Percentiles rank a stretch among this genome's conserved stretches.
Conservation (phyloP, 2,888 invertebrate genomes). For the Zonitis immaculata region DNA sequence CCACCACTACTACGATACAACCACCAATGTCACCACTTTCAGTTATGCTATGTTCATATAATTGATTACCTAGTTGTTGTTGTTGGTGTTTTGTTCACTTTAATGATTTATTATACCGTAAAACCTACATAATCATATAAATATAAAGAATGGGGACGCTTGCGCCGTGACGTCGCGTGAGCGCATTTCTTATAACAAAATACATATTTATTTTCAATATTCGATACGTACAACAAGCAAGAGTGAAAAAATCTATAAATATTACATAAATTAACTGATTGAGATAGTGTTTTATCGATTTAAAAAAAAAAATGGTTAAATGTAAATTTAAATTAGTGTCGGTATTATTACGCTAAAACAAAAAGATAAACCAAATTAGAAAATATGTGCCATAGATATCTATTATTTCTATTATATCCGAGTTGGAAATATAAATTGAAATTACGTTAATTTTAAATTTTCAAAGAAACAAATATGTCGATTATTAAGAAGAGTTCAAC, state of each 20-base stretch:
- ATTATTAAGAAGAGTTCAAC: constrained; percentile 45
- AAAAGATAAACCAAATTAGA: background rate
- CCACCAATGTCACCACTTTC: no score
- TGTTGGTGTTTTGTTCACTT: background rate
- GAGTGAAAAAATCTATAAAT: background rate
- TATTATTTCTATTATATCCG: constrained; percentile 32
- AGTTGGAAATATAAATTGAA: constrained; percentile 43
- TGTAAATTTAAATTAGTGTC: background rate
- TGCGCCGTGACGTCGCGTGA: background rate
- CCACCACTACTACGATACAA: no score
- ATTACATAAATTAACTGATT: no score
- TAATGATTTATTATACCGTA: background rate
- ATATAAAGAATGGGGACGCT: background rate
- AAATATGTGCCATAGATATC: constrained; percentile 36
- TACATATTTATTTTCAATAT: background rate
- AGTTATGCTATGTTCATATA: no score
- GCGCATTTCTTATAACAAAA: background rate
- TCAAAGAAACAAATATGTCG: constrained; percentile 37
- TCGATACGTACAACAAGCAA: background rate
- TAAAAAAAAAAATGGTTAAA: no score
- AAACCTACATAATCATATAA: background rate
- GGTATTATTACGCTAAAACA: background rate
- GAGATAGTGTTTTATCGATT: no score
- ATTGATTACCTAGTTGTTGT: no score
- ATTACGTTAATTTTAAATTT: constrained; percentile 15